phyloP scores from a whole-genome alignment of 1,140 invertebrate genomes.

The Neotoxoptera formosana region DNA sequence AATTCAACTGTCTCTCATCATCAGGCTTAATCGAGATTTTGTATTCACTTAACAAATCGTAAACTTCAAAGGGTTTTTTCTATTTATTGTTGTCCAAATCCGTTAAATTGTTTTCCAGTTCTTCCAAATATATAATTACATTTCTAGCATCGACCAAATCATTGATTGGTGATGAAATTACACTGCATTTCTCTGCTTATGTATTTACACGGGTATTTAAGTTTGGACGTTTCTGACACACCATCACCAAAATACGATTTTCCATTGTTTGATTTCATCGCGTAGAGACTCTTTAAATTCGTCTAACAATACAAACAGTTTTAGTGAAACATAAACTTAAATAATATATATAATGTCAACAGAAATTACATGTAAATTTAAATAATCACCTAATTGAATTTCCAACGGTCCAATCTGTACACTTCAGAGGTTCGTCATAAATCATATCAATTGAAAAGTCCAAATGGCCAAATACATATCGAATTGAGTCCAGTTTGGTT shows the following conservation, averaged over 20 bases:
- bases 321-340: background rate
- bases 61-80: slow-evolving; percentile 96
- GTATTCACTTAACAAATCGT: slow-evolving; percentile 87
- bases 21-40: slow-evolving; percentile 86
- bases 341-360: background rate
- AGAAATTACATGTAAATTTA: background rate
- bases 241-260: background rate
- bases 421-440: background rate
- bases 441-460: background rate
- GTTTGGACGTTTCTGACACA: background rate
- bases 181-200: slow-evolving; percentile 87
- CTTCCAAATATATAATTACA: slow-evolving; percentile 91
- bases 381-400: slow-evolving; percentile 29
- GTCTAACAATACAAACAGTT: background rate
- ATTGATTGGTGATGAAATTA: slow-evolving; percentile 83
- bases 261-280: background rate
- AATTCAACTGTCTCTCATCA: slow-evolving; percentile 89
- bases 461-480: background rate
- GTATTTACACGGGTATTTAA: background rate
- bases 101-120: slow-evolving; percentile 92
- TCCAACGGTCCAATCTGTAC: background rate
- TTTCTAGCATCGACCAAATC: slow-evolving; percentile 92
- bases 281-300: background rate
- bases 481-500: background rate
- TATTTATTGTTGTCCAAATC: slow-evolving; percentile 92